These are phyloP conservation scores for Dendronephthya gigantea DNA, from an alignment of 64 coral and sea anemone species.

Conservation along the genomic window DNA sequence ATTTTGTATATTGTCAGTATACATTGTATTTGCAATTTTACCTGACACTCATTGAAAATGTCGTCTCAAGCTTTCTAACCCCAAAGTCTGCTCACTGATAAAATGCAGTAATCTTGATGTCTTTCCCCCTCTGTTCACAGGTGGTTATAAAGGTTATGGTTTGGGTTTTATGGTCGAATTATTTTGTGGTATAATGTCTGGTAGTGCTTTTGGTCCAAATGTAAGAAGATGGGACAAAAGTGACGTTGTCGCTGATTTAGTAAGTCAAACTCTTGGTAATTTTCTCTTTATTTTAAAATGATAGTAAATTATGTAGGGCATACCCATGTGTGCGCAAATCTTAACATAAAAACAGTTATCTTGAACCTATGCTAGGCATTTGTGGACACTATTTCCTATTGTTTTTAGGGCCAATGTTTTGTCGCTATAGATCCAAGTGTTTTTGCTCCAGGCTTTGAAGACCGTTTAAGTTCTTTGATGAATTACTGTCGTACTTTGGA, in stretches of 20 bases:
- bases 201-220: constrained; percentile 63
- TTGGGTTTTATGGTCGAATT: constrained; percentile 91
- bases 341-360: no score
- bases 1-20: no score
- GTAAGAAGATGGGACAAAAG: constrained; percentile 68
- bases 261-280: background rate
- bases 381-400: background rate
- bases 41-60: no score
- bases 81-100: background rate
- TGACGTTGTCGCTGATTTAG: constrained; percentile 68
- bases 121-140: background rate
- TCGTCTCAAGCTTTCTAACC: no score
- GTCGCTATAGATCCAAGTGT: constrained; percentile 70
- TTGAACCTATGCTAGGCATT: background rate
- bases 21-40: no score
- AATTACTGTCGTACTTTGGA: constrained; percentile 61
- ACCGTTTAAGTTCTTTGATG: constrained; percentile 74
- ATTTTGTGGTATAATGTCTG: constrained; percentile 71
- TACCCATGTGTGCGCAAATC: no score
- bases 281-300: no score
- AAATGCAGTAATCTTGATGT: no score
- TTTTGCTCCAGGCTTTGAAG: constrained; percentile 70
- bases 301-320: no score
- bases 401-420: constrained; percentile 88
- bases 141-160: constrained; percentile 97